Evolutionary conservation across 2,888 invertebrate genomes (phyloP).

Genomic region (Drosophila barbarae): DNA sequence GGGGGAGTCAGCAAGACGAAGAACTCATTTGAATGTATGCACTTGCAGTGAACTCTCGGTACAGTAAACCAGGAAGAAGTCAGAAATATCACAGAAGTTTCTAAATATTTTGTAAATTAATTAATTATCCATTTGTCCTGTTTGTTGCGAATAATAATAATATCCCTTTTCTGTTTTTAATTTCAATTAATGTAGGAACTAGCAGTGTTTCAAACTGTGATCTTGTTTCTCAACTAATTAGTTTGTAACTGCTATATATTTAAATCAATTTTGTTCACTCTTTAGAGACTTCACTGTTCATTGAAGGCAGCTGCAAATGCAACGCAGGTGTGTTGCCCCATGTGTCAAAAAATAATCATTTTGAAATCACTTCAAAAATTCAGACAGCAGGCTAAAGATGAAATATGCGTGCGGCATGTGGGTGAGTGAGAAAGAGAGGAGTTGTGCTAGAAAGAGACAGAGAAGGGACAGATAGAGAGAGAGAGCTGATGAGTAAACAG

Average conservation of each 20-base stretch:
- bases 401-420: conserved; percentile 61
- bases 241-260: not conserved
- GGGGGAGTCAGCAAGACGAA: conserved; percentile 14
- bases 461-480: no score
- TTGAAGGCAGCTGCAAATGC: conserved; percentile 64
- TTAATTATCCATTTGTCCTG: no score
- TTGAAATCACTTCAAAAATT: conserved; percentile 66
- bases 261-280: not conserved
- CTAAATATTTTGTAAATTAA: not conserved
- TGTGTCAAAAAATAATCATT: conserved; percentile 74
- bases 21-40: conserved; percentile 20
- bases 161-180: not conserved
- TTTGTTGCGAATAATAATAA: no score
- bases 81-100: no score
- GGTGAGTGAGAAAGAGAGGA: not conserved
- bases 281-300: not conserved
- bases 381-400: conserved; percentile 47
- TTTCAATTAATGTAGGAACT: not conserved
- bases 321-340: conserved; percentile 72
- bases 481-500: not conserved
- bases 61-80: no score
- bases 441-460: no score
- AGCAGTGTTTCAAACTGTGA: no score
- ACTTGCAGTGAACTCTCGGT: conserved; percentile 10
- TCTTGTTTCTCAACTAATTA: not conserved